Conservation (phyloP, 2,113 vertebrate species). For the Carassius gibelio region DNA sequence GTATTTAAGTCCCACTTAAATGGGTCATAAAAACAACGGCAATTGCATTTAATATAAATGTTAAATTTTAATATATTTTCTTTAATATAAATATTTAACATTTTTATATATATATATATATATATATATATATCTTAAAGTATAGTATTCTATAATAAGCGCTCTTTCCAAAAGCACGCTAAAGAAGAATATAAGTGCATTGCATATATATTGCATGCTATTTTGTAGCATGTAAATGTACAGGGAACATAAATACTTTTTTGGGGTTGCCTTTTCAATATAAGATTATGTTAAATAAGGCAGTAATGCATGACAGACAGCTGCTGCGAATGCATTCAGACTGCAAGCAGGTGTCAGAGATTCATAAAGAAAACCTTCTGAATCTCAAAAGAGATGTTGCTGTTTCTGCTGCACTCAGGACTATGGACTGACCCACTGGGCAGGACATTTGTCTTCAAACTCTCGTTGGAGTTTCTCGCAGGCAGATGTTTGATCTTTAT, state of each 20-base stretch:
- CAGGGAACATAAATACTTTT: background rate
- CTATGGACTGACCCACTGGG: conserved; percentile 83
- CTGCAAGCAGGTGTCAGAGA: background rate
- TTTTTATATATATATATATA: too few relatives aligned
- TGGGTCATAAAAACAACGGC: too few relatives aligned
- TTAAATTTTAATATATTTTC: too few relatives aligned
- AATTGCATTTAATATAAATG: too few relatives aligned
- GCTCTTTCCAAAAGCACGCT: too few relatives aligned
- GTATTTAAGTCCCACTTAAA: too few relatives aligned
- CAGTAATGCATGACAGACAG: background rate
- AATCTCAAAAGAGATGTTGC: background rate
- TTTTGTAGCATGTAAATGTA: background rate
- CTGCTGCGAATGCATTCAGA: background rate
- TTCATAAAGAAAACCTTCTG: background rate
- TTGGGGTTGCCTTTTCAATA: background rate
- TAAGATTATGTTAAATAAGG: background rate
- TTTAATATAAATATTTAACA: too few relatives aligned
- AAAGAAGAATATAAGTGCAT: too few relatives aligned
- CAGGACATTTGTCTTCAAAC: conserved; percentile 85
- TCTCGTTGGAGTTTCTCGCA: conserved; percentile 77
- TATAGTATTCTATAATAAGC: too few relatives aligned
- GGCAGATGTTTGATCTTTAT: conserved; percentile 64
- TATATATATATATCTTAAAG: too few relatives aligned
- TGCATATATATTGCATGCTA: background rate
- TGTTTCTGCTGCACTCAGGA: background rate